Conservation (phyloP, 1,140 invertebrate species). For the Micrasema longulum region DNA sequence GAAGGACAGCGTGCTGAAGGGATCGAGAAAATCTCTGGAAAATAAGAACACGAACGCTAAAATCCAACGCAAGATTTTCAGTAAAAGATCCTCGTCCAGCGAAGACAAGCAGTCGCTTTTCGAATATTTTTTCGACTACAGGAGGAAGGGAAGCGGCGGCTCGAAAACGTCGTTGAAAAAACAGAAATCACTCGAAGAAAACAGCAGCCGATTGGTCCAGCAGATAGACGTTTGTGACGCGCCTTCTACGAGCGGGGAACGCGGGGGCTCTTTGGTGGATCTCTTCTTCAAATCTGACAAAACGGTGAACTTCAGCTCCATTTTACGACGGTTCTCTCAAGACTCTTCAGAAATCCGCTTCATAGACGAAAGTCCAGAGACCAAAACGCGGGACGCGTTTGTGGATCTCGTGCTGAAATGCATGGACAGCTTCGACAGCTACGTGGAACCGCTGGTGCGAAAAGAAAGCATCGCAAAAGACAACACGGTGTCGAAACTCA, state of each 20-base stretch:
- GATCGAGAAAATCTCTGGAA: constrained; percentile 29
- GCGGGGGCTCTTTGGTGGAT: constrained; percentile 65
- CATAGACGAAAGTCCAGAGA: constrained; percentile 65
- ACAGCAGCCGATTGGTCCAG: constrained; percentile 15
- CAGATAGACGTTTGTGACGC: constrained; percentile 10
- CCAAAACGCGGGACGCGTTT: constrained; percentile 61
- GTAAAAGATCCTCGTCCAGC: constrained; percentile 43
- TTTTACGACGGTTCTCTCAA: constrained; percentile 57
- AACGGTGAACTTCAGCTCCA: constrained; percentile 57
- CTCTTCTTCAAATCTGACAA: constrained; percentile 62
- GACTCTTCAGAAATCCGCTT: constrained; percentile 63
- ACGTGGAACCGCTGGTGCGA: constrained; percentile 59
- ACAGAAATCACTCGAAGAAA: constrained; percentile 49
- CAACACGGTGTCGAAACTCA: constrained; percentile 63
- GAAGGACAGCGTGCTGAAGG: not conserved
- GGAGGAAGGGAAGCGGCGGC: constrained; percentile 29
- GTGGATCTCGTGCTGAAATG: constrained; percentile 66
- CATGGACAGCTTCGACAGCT: constrained; percentile 62
- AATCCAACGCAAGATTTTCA: constrained; percentile 48
- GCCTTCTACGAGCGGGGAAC: constrained; percentile 56
- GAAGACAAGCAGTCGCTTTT: constrained; percentile 50
- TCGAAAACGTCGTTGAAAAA: constrained; percentile 37
- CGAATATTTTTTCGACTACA: constrained; percentile 45
- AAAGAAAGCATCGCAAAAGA: constrained; percentile 60
- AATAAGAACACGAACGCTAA: constrained; percentile 43